Percentiles rank a stretch among this genome's conserved stretches.
These are phyloP conservation scores for Dastarcus helophoroides DNA, from an alignment of 2,888 invertebrate genomes.

Conservation along the genomic window DNA sequence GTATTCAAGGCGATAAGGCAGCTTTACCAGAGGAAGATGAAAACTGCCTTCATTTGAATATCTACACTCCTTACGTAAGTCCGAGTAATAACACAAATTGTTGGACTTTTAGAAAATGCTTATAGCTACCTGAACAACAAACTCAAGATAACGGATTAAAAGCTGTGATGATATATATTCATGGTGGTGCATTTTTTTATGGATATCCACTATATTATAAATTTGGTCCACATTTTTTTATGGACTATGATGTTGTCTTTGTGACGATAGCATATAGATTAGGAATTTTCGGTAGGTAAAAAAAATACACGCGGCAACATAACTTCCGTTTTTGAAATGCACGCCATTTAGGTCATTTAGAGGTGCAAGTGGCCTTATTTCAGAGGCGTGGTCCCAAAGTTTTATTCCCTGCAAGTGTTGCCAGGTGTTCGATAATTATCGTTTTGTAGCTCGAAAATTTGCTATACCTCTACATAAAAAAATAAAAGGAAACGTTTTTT, in stretches of 20 bases:
- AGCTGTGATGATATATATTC: not conserved
- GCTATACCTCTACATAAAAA: no score
- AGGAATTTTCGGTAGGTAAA: constrained; percentile 1
- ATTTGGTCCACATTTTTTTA: constrained; percentile 1
- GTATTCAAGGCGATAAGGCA: not conserved
- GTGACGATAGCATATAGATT: constrained; percentile 1
- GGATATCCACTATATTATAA: not conserved
- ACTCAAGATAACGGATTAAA: not conserved
- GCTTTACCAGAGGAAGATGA: not conserved
- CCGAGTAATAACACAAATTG: not conserved
- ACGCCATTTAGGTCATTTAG: no score
- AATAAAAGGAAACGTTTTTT: no score
- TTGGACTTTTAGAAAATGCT: not conserved
- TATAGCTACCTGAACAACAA: not conserved
- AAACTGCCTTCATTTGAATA: constrained; percentile 1
- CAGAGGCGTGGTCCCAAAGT: no score
- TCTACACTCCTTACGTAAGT: not conserved
- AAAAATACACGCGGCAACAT: no score
- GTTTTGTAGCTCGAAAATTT: no score
- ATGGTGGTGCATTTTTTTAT: constrained; percentile 1
- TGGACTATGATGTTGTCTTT: constrained; percentile 1
- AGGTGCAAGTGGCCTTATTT: no score
- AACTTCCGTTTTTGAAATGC: no score
- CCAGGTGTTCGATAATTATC: no score
- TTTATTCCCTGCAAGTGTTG: no score